Percentiles rank a stretch among this genome's conserved stretches.
These are phyloP conservation scores for Oryzias dopingdopingensis DNA, from an alignment of 2,797 vertebrate species.

Conservation along the genomic window DNA sequence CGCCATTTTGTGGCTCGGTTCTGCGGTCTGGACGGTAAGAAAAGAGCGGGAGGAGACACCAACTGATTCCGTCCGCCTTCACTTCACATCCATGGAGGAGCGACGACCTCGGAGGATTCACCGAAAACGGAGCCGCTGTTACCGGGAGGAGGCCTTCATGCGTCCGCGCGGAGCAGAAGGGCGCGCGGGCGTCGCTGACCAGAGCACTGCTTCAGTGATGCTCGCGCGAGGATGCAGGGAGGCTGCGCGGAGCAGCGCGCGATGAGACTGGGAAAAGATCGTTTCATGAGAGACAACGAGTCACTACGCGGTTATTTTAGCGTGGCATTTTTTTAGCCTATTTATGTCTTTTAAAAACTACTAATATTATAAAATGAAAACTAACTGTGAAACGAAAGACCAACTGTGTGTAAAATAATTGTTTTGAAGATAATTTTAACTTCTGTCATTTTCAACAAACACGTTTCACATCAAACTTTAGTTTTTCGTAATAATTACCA, in stretches of 20 bases:
- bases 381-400: too few relatives aligned
- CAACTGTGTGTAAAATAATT: too few relatives aligned
- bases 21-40: constrained; percentile 34
- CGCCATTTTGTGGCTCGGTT: constrained; percentile 78
- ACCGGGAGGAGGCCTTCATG: constrained; percentile 7
- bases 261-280: constrained; percentile 42
- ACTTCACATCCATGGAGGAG: constrained; percentile 58
- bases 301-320: constrained; percentile 13
- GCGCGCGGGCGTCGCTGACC: neutral
- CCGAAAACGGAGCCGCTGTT: neutral
- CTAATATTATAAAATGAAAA: too few relatives aligned
- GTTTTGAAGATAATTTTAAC: too few relatives aligned
- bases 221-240: constrained; percentile 57
- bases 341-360: too few relatives aligned
- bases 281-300: accelerated
- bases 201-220: constrained; percentile 16
- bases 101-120: constrained; percentile 1
- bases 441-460: neutral
- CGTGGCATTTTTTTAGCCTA: too few relatives aligned
- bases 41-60: constrained; percentile 29
- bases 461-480: neutral
- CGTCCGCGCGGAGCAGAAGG: constrained; percentile 1
- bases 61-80: constrained; percentile 19
- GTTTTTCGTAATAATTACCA: constrained; percentile 2
- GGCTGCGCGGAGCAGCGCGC: constrained; percentile 54